Evolutionary conservation across 1,140 invertebrate genomes (phyloP), one percentile per base, ranked within the genome.

Genomic region (Phocides pigmalion): DNA sequence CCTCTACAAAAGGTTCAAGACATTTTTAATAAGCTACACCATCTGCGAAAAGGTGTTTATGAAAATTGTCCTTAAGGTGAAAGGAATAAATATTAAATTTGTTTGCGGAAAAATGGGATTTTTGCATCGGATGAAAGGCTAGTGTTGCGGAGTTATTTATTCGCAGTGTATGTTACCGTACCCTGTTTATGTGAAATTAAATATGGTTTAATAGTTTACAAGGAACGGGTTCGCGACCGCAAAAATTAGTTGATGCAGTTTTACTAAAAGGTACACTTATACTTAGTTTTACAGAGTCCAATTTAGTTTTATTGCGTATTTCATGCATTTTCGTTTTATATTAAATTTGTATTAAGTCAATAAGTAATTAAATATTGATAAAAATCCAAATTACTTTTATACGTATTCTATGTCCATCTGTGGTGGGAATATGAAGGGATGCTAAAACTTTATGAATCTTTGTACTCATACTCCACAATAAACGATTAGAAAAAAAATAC

Each of bases 171-270:
- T 80, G 78, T 81, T 81, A 79, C 76, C 68, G 78, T 87, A 81
- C 77, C 82, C 74, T 80, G 76, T 88, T 90, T 88, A 90, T 84
- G 82, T 80, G 80, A 78, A 88, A 87, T 89, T 89, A 90, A 89
- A 89, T 87, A 83, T 84, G 79, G 82, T 89, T 90, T 87, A 89
- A 89, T 85, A 85, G 86, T 86, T 88, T 88, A 85, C 82, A 80
- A 75, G 80, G 78, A 86, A 84, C 76, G 75, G 71, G 85, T 82
- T 82, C 78, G 70, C 56, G 76, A 65, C 58, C 64, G 70, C 68
- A 76, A 82, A 53, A 78, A 79, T 82, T 78, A 72, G 72, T 70
- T 70, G 70, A 64, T 70, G 66, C 70, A 72, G 64, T 77, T 69
- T 66, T 68, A 49, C 68, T 64, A 58, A 4, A 32, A 32, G n/a